Base-by-base conservation (phyloP, 1,140 invertebrate species). In the Scaptomyza graminum region DNA sequence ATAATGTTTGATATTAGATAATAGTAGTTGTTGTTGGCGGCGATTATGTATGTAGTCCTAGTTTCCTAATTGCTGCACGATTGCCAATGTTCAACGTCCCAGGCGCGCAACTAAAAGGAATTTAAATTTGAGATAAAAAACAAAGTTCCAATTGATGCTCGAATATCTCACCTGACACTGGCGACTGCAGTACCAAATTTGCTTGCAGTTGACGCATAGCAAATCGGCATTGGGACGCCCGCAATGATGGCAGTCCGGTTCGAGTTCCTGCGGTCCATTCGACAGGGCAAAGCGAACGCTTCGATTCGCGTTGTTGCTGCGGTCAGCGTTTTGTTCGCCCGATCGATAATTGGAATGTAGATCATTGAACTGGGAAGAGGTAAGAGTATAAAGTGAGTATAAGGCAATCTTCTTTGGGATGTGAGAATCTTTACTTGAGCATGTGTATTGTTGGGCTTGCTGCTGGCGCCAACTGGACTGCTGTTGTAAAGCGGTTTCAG, bases 111-210 rank as follows among this genome's bases (percentile, higher is more conserved):
- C 83, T 88, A 50, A 1, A 51, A 55, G 13, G n/a, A 9, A 13
- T 49, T 12, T 5, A 49, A 34, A 9, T 2, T 34, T 34, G 4
- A 22, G 18, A 22, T 22, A 3, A 22, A 22, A 34, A 8, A 9
- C 3, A 9, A 5, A 34, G 31, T n/a, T 4, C 0, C 12, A 41
- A 3, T 8, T 41, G 5, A n/a, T n/a, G 4, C 1, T 41, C 3
- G 1, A 3, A 41, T 3, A n/a, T 41, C 77, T 74, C 92, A 97
- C 96, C 94, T 97, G 97, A 91, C 97, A 97, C 77, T 97, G 95
- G 56, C 96, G 92, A 89, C 95, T 96, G 93, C 97, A 97, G 90
- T 97, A 97, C 96, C 96, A 97, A 92, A 97, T 96, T 92, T 96
- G 97, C 55, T 95, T 95, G 90, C 97, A 97, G 18, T 95, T 96